Evolutionary conservation across 2,888 invertebrate species (phyloP).

Genomic region (Apamea epomidion): DNA sequence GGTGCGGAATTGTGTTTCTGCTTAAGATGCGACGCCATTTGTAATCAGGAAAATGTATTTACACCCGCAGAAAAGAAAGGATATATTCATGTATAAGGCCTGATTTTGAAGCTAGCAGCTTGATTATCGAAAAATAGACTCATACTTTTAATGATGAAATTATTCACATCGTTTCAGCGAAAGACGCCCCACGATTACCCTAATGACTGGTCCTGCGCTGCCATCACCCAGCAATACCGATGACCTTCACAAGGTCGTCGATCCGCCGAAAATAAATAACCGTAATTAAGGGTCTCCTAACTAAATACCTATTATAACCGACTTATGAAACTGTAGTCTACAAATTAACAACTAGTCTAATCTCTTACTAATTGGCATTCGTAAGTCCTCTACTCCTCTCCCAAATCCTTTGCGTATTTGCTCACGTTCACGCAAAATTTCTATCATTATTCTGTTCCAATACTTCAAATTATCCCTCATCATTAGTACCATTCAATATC

Average conservation of each 20-base stretch:
- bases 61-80: not conserved
- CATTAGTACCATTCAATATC: constrained; percentile 6
- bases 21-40: constrained; percentile 33
- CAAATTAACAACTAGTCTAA: constrained; percentile 31
- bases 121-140: not conserved
- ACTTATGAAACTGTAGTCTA: constrained; percentile 23
- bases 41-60: constrained; percentile 25
- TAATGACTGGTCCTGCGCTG: not conserved
- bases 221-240: not conserved
- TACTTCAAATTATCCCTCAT: constrained; percentile 23
- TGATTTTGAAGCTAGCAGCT: not conserved
- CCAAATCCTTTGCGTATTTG: constrained; percentile 30
- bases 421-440: constrained; percentile 9
- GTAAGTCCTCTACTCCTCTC: constrained; percentile 10
- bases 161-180: not conserved
- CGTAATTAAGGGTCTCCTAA: not conserved
- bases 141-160: not conserved
- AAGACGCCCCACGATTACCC: not conserved
- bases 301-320: constrained; percentile 15
- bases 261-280: not conserved
- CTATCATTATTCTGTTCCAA: constrained; percentile 19
- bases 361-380: constrained; percentile 43
- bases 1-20: constrained; percentile 28
- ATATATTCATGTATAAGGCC: not conserved
- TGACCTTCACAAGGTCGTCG: not conserved